These are phyloP conservation scores for Aurelia aurita DNA, from an alignment of 30 jellyfish, hydroid and myxozoan species.

Conservation along the genomic window DNA sequence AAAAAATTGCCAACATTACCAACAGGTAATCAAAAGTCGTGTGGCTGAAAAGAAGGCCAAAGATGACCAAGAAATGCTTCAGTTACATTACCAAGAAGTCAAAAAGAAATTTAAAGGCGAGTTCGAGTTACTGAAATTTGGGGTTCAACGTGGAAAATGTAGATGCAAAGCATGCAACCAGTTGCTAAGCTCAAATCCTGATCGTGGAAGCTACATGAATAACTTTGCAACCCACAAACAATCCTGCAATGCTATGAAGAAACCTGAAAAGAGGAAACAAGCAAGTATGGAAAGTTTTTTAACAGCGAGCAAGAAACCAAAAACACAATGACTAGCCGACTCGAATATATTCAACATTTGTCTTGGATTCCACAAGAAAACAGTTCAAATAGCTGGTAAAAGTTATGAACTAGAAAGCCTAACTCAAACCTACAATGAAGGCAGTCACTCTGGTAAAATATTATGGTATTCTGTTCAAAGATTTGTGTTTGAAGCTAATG, in stretches of 20 bases:
- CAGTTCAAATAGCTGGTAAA: constrained; percentile 18
- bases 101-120: constrained; percentile 2
- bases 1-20: too few relatives aligned
- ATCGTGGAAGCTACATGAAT: constrained; percentile 11
- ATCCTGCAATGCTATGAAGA: neutral
- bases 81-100: neutral
- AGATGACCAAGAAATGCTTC: neutral
- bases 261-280: constrained; percentile 17
- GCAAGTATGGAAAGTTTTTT: constrained; percentile 17
- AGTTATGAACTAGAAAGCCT: constrained; percentile 9
- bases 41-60: neutral
- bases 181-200: constrained; percentile 4
- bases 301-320: constrained; percentile 19
- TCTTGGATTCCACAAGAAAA: constrained; percentile 10
- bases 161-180: constrained; percentile 43
- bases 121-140: constrained; percentile 2
- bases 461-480: constrained; percentile 23
- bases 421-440: constrained; percentile 14
- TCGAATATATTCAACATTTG: constrained; percentile 3
- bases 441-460: constrained; percentile 3
- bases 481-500: neutral
- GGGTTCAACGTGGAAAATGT: constrained; percentile 11
- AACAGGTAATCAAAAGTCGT: too few relatives aligned
- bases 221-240: constrained; percentile 14
- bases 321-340: constrained; percentile 40